Base-by-base conservation (phyloP, 2,888 invertebrate genomes). In the Eupithecia centaureata region DNA sequence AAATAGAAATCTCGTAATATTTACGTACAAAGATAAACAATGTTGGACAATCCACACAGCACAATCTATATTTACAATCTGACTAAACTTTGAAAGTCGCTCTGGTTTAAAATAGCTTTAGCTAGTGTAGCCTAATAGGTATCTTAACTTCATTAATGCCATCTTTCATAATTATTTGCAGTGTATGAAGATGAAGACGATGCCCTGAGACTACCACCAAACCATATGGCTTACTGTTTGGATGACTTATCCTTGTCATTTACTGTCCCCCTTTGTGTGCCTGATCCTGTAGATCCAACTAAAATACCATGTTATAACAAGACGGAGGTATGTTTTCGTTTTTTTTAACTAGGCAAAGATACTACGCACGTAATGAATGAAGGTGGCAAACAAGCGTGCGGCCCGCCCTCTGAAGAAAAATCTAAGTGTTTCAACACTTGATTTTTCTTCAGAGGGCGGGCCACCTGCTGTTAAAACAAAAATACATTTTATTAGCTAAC, bases 281-380 rank as follows among this genome's bases (percentile, higher is more conserved):
- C 95, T 82, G 96, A 96, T 77, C 94, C 95, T 30, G 90, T 92
- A 56, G 95, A 95, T 82, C 91, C 94, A 58, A 94, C 91, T 1
- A 94, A 94, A 84, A 93, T 94, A 75, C 92, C 95, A 47, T 95
- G 95, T 94, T 96, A 96, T 85, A 95, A 95, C 80, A 96, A 96
- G 83, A 84, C 94, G 73, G 92, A 95, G 89, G 95, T 94, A 83
- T 77, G 77, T 63, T 62, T 52, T 60, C 5, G 30, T 56, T 27
- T 56, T 54, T 54, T 22, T 27, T 15, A 15, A 27, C 25, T 25
- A 52, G 10, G 3, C 10, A 13, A 38, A 12, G 3, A 13, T 38
- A 38, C 13, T 38, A 13, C 13, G n/a, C n/a, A n/a, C n/a, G n/a
- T n/a, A n/a, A n/a, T n/a, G n/a, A n/a, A n/a, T n/a, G n/a, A 42